Percentiles rank a stretch among this genome's conserved stretches.
These are phyloP conservation scores for Florisuga fusca DNA, from an alignment of 2,797 vertebrate genomes.

Conservation along the genomic window DNA sequence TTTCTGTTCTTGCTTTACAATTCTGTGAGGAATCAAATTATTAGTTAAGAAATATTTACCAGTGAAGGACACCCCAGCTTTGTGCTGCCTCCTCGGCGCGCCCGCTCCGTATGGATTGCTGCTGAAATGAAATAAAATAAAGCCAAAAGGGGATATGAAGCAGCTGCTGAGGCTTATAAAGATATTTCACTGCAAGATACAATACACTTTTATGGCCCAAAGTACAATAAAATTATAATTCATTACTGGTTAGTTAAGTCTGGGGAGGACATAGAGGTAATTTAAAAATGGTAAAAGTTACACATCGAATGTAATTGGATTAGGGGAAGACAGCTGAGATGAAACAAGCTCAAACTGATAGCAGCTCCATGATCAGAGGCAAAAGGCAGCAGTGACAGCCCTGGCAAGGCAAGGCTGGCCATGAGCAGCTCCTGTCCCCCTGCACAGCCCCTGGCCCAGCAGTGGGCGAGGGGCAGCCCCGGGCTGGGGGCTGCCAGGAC, in stretches of 20 bases:
- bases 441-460: no score
- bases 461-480: no score
- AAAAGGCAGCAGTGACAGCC: not conserved
- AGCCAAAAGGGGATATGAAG: not conserved
- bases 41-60: not conserved
- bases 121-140: not conserved
- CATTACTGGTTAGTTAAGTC: not conserved
- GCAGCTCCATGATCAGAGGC: rapidly evolving
- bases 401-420: not conserved
- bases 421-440: no score
- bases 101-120: rapidly evolving
- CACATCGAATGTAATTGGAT: rapidly evolving
- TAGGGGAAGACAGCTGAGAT: not conserved
- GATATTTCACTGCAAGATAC: not conserved
- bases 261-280: not conserved
- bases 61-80: not conserved
- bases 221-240: not conserved
- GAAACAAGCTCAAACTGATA: no score
- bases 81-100: rapidly evolving
- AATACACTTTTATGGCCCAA: not conserved
- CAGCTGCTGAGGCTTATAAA: not conserved
- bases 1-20: not conserved
- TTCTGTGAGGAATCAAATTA: not conserved
- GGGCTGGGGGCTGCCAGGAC: not conserved
- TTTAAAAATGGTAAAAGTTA: not conserved